Evolutionary conservation across 2,797 vertebrate genomes (phyloP).

Genomic region (Macropodus opercularis): DNA sequence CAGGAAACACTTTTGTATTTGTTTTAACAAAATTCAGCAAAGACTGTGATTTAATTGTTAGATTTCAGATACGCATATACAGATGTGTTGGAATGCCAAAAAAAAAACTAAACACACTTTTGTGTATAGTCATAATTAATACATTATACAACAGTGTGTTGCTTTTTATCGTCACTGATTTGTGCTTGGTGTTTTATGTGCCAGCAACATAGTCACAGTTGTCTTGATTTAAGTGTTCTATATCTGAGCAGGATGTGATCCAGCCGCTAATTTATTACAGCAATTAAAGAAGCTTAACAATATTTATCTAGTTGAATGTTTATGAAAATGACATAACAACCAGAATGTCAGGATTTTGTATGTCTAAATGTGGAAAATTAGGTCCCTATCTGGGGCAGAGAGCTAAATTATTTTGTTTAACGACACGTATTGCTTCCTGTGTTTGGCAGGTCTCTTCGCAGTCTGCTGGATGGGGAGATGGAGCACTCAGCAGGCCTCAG

Average conservation of each 20-base stretch:
- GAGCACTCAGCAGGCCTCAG: slow-evolving; percentile 93
- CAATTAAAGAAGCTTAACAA: slow-evolving; percentile 36
- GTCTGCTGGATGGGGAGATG: slow-evolving; percentile 96
- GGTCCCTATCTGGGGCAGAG: background rate
- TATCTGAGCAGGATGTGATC: slow-evolving; percentile 19
- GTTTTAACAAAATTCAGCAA: slow-evolving; percentile 20
- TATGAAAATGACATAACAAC: slow-evolving; percentile 16
- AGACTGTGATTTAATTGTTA: slow-evolving; percentile 30
- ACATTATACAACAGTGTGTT: no score
- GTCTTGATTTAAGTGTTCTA: slow-evolving; percentile 38
- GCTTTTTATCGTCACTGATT: slow-evolving; percentile 35
- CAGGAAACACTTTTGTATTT: slow-evolving; percentile 16
- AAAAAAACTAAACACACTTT: no score
- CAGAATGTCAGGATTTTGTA: slow-evolving; percentile 3
- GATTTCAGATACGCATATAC: no score
- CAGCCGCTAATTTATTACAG: slow-evolving; percentile 5
- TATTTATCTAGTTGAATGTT: slow-evolving; percentile 34
- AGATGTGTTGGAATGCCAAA: background rate
- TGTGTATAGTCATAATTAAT: no score
- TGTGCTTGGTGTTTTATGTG: slow-evolving; percentile 25
- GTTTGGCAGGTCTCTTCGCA: slow-evolving; percentile 88
- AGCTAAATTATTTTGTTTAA: background rate
- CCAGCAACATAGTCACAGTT: slow-evolving; percentile 28
- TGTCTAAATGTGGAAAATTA: slow-evolving; percentile 4
- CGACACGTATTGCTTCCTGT: background rate